Base-by-base conservation (phyloP, 1,140 invertebrate genomes). In the Heterodera schachtii region DNA sequence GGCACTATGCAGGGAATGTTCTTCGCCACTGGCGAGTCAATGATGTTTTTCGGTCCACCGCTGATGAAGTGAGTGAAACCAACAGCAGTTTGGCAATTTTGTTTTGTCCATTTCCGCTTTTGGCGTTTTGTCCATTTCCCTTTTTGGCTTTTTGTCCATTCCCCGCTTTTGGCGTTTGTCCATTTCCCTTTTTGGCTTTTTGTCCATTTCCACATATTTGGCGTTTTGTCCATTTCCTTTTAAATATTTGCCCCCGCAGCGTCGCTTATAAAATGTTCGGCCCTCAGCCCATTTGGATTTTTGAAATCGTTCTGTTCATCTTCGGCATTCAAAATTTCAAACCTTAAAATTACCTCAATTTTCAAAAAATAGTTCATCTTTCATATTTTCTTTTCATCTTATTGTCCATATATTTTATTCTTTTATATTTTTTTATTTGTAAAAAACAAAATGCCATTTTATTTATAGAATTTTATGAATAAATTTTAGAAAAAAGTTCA, bases 1-100 rank as follows among this genome's bases (percentile, higher is more conserved):
- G 83, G 83, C 71, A 84, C 78, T 16, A 84, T 84, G 71, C 83
- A 84, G 69, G 83, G 83, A 4, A 49, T 84, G 2, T 84, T 85
- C 49, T 43, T 85, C 9, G 60, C 76, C 3, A 19, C 44, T 9
- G 83, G 83, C 11, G 83, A 84, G 8, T 7, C 79, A 7, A n/a
- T 84, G 11, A n/a, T 57, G 19, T 49, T 84, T 64, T 19, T 75
- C 49, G 82, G 83, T 13, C 83, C 83, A 9, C n/a, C 83, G 47
- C 46, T 84, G 31, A 67, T 84, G 16, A 81, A 78, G 82, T 84
- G 16, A 64, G 57, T 13, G 57, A 1, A n/a, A n/a, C n/a, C 49
- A 52, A 0, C 31, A 31, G 1, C 31, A 31, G 31, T 31, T 31
- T 31, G 31, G 31, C 31, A n/a, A n/a, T n/a, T n/a, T n/a, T n/a